Base-by-base conservation (phyloP, 2,113 vertebrate species). In the Hemiscyllium ocellatum region DNA sequence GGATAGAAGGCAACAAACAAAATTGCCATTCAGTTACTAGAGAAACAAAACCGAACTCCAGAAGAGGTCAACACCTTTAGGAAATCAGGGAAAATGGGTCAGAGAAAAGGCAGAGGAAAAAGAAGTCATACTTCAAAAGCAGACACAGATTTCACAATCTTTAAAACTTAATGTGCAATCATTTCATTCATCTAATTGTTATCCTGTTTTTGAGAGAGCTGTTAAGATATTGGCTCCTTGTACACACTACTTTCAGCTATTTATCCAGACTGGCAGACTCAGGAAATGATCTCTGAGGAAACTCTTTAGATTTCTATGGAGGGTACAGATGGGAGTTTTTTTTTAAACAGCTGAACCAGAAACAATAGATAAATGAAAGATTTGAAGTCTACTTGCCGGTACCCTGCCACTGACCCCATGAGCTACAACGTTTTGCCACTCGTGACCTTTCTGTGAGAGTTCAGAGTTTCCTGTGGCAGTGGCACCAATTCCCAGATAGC, bases 361-460 rank as follows among this genome's bases (percentile, higher is more conserved):
- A 93, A 93, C 89, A 93, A 93, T 93, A 93, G 89, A 66, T 66
- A 65, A 65, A 24, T 37, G 61, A 93, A 66, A 93, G 89, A 66
- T 93, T 95, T 72, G 69, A 47, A 76, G 94, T 68, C 22, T 5
- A 3, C 56, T 94, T 42, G 87, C 87, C 29, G 87, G 52, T 72
- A 26, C 68, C 94, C 94, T 29, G 69, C 42, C 69, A 50, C 12
- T 70, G 37, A 72, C 94, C 94, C 68, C 47, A 26, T 52, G 66
- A 47, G 22, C 69, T 52, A 47, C 42, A 72, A 47, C 24, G 24
- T 70, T 29, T 50, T 70, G 94, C 93, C 93, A 70, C 68, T 72
- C 42, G 10, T 76, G 94, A 95, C 98, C 98, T 98, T 98, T 98
- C 98, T 98, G 98, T 96, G 96, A 96, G 97, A 98, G 98, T 98